Conservation (phyloP, 2,113 vertebrate genomes). For the Zosterops pallidus region DNA sequence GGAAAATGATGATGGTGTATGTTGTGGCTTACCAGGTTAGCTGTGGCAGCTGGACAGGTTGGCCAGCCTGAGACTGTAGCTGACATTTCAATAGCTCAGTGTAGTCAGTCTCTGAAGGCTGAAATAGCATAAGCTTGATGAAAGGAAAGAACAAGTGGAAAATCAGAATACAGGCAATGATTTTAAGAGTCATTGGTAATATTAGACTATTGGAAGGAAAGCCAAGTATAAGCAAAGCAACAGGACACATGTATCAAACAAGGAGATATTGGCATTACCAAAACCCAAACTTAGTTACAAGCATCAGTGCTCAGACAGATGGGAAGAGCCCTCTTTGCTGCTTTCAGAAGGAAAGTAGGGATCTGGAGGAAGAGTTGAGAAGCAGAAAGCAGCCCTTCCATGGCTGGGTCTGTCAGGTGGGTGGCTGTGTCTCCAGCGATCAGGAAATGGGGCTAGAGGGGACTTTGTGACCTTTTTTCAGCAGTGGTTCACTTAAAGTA, state of each 20-base stretch:
- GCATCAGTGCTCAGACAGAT: rapidly evolving
- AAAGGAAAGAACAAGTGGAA: neutral
- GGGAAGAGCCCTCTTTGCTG: neutral
- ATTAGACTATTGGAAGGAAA: neutral
- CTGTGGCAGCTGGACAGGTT: neutral
- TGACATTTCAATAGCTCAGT: rapidly evolving
- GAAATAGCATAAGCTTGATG: neutral
- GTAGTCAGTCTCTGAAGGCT: neutral
- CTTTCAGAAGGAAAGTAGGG: neutral
- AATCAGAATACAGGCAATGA: neutral
- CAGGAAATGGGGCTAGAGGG: neutral
- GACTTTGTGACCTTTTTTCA: neutral
- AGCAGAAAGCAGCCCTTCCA: neutral
- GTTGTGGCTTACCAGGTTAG: neutral
- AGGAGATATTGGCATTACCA: rapidly evolving
- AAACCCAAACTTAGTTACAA: neutral
- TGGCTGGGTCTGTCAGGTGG: neutral
- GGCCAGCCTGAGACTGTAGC: neutral
- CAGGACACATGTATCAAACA: rapidly evolving
- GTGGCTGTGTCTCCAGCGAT: neutral
- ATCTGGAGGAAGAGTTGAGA: neutral
- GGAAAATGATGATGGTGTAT: neutral
- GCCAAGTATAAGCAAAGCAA: neutral
- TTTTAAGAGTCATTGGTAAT: neutral
- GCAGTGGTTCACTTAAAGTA: neutral